Percentiles rank a stretch among this genome's conserved stretches.
Evolutionary conservation across 2,888 invertebrate species (phyloP).

Genomic region (Agonopterix arenella): DNA sequence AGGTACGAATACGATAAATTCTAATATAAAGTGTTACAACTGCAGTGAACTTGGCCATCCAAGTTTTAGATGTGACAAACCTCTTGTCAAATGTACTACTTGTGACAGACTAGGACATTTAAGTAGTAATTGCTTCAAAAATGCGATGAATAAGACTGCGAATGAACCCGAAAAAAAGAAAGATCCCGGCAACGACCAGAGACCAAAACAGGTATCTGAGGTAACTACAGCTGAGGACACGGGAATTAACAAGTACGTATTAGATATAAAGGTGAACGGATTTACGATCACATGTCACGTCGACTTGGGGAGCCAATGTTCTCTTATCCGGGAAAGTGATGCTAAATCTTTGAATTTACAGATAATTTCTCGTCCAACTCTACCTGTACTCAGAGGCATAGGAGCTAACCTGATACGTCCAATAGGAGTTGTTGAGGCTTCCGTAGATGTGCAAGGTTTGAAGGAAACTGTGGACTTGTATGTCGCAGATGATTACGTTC

Average conservation of each 20-base stretch:
- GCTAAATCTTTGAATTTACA: constrained; percentile 7
- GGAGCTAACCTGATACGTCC: too few relatives aligned
- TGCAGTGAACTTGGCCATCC: too few relatives aligned
- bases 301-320: constrained; percentile 22
- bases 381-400: too few relatives aligned
- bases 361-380: neutral
- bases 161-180: neutral
- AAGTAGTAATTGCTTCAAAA: neutral
- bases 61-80: too few relatives aligned
- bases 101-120: too few relatives aligned
- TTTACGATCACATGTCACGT: constrained; percentile 10
- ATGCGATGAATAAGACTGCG: neutral
- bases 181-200: neutral
- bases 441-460: neutral
- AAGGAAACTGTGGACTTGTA: neutral
- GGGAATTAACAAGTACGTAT: neutral
- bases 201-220: neutral
- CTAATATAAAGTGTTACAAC: constrained; percentile 4
- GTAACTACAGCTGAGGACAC: neutral
- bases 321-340: constrained; percentile 13
- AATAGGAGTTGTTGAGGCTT: neutral
- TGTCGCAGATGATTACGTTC: neutral
- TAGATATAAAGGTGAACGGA: constrained; percentile 2
- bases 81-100: too few relatives aligned
- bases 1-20: neutral